Evolutionary conservation across 2,797 vertebrate genomes (phyloP), one percentile per base, ranked within the genome.

Genomic region (Enteromius argenteus): DNA sequence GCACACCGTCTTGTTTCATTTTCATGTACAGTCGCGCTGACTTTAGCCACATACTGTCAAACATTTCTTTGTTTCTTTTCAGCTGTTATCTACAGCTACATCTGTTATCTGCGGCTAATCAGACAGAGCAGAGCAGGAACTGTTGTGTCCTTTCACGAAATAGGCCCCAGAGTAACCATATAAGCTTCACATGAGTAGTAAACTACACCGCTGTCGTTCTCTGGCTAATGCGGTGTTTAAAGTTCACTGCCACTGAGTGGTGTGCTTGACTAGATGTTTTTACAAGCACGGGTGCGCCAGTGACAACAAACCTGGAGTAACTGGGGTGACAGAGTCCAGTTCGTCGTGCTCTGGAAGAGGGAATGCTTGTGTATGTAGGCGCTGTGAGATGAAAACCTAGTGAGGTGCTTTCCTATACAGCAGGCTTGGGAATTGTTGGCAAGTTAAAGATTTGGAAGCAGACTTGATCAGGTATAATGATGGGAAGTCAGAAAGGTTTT

Each of bases 161-260:
- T 5, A 46, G 74, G 27, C 75, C 74, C 58, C 27, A 4, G 81
- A 32, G 64, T 46, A 69, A 69, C 5, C n/a, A 4, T 30, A 64
- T 37, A 30, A 83, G 44, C 42, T 30, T 74, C n/a, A 27, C 81
- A 30, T 0, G 14, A 64, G 72, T 58, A 11, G 27, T 74, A 35
- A 49, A 35, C 58, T 23, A 69, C 27, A 14, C 23, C 23, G 17
- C 35, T 35, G 30, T 58, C 3, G 53, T 60, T 71, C 46, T 32
- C 15, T 53, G 35, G 23, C 39, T 60, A 53, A 30, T 77, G 73
- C 19, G 4, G 27, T 35, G 74, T 78, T 39, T 84, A 60, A 84
- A 84, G 64, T 84, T 60, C 82, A 78, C 53, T 32, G 51, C 51
- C 60, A 76, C 62, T 77, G 73, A 68, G 73, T 42, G 73, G 72